A percentile compares a stretch with the other conserved stretches of the same genome.
phyloP scores from a whole-genome alignment of 1,140 invertebrate species.

The Drosophila subpulchrella region DNA sequence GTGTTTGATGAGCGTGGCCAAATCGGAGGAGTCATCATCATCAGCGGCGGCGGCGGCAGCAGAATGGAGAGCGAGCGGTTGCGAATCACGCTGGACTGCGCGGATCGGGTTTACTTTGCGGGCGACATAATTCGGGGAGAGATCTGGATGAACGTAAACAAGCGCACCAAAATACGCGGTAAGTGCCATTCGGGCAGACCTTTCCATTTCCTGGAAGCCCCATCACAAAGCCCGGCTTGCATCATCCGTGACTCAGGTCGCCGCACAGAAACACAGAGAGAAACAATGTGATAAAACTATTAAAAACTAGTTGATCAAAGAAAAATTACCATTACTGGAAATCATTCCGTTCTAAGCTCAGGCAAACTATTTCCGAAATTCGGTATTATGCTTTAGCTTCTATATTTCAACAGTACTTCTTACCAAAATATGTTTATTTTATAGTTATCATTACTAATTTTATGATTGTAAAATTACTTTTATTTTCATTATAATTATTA shows the following conservation, averaged over 20 bases:
- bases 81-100: constrained; percentile 76
- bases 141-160: constrained; percentile 75
- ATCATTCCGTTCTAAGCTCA: too few relatives aligned
- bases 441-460: too few relatives aligned
- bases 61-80: constrained; percentile 81
- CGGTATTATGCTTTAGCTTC: too few relatives aligned
- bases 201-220: constrained; percentile 1
- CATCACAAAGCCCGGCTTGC: constrained; percentile 40
- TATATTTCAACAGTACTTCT: too few relatives aligned
- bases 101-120: constrained; percentile 75
- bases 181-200: constrained; percentile 36
- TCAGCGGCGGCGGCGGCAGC: constrained; percentile 15
- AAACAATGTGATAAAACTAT: not conserved
- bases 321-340: too few relatives aligned
- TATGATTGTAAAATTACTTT: too few relatives aligned
- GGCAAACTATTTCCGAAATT: too few relatives aligned
- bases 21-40: not conserved
- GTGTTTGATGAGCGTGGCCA: constrained; percentile 53
- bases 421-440: too few relatives aligned
- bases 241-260: constrained; percentile 57
- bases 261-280: not conserved
- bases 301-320: too few relatives aligned
- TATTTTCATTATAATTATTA: too few relatives aligned
- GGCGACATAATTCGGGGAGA: constrained; percentile 79
- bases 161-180: constrained; percentile 83